Evolutionary conservation across 2,797 vertebrate genomes (phyloP).

Genomic region (Enteromius paludinosus): DNA sequence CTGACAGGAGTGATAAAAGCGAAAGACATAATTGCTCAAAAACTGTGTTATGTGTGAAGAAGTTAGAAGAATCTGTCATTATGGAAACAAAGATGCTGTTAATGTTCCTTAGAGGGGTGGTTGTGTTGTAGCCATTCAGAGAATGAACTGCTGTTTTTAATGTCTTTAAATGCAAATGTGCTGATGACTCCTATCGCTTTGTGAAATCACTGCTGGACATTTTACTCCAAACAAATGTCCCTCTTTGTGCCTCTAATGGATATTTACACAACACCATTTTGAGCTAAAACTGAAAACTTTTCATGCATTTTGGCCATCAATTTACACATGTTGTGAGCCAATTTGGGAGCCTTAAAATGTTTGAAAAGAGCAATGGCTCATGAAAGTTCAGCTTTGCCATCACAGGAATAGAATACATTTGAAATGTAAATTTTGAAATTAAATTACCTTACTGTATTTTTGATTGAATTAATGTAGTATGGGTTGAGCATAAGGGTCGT

Average conservation of each 20-base stretch:
- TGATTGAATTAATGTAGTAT: background rate
- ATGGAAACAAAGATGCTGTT: background rate
- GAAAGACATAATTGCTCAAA: constrained; percentile 11
- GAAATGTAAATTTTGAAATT: background rate
- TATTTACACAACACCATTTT: background rate
- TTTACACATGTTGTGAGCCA: background rate
- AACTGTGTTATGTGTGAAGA: constrained; percentile 1
- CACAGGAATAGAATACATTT: background rate
- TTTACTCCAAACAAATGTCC: background rate
- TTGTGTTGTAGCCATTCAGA: background rate
- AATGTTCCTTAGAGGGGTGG: background rate
- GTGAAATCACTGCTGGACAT: background rate
- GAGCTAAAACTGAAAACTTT: background rate
- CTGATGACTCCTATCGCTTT: background rate
- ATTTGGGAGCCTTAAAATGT: background rate
- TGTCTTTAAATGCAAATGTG: constrained; percentile 26
- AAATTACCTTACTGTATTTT: background rate
- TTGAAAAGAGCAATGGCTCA: background rate
- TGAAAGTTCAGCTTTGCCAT: background rate
- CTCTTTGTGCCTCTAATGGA: background rate
- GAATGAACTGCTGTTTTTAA: background rate
- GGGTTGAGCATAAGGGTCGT: background rate
- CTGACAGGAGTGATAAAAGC: background rate
- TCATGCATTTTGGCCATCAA: background rate
- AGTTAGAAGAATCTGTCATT: background rate